Evolutionary conservation across 1,140 invertebrate species (phyloP).

Genomic region (Neodiprion pinetum): DNA sequence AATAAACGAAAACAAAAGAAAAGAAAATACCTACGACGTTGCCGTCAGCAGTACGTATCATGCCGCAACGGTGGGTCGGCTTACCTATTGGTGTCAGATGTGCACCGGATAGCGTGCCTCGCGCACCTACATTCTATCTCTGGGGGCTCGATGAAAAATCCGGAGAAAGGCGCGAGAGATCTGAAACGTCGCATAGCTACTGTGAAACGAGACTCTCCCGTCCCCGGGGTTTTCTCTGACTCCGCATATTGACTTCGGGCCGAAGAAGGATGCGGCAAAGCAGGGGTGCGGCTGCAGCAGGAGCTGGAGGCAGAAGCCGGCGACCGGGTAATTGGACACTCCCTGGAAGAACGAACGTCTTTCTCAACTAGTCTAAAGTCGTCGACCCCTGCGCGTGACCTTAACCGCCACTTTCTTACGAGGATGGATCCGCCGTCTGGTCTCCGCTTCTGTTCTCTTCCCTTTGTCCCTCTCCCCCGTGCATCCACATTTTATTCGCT

Average conservation of each 20-base stretch:
- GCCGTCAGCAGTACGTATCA: no score
- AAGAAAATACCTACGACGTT: no score
- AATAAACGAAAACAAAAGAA: no score
- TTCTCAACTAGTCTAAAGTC: background rate
- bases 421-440: no score
- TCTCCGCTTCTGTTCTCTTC: no score
- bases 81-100: background rate
- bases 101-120: background rate
- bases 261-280: background rate
- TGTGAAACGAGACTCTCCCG: background rate
- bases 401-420: background rate
- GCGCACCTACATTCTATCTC: background rate
- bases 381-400: conserved; percentile 1
- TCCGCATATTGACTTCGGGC: background rate
- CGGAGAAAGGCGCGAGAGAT: conserved; percentile 4
- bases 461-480: no score
- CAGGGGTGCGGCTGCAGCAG: background rate
- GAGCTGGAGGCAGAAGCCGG: background rate
- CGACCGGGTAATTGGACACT: conserved; percentile 1
- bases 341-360: background rate
- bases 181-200: background rate
- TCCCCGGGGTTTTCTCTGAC: background rate
- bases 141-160: background rate
- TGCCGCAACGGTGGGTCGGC: no score
- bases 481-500: no score